These are phyloP conservation scores for Gambelia wislizenii DNA, from an alignment of 2,797 vertebrate genomes.

Conservation along the genomic window DNA sequence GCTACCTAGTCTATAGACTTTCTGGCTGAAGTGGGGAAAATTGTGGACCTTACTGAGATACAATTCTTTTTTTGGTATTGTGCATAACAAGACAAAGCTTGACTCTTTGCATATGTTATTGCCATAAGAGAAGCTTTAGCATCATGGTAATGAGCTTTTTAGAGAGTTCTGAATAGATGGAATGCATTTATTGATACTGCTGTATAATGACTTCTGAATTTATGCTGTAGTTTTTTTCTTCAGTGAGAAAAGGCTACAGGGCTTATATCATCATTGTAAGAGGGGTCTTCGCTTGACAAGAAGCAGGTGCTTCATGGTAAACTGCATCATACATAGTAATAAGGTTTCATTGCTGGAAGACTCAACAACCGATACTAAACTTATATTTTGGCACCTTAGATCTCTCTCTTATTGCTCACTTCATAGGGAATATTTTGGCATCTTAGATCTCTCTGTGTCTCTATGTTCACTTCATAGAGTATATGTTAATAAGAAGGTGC, in stretches of 20 bases:
- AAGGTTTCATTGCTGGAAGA: conserved; percentile 10
- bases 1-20: background rate
- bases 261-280: background rate
- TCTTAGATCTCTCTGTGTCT: background rate
- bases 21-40: background rate
- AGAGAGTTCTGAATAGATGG: conserved; percentile 5
- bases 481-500: background rate
- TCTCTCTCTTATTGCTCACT: background rate
- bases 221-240: background rate
- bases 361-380: background rate
- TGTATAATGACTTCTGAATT: conserved; percentile 1
- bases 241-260: background rate
- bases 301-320: background rate
- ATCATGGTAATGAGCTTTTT: background rate
- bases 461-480: background rate
- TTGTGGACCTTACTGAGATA: background rate
- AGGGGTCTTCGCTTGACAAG: background rate
- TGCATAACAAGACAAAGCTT: background rate
- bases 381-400: background rate
- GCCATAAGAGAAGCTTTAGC: background rate
- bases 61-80: background rate
- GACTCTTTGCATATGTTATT: background rate
- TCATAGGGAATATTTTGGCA: background rate
- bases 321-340: background rate
- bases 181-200: background rate